Conservation (phyloP, 1,140 invertebrate species). For the Lineus longissimus region DNA sequence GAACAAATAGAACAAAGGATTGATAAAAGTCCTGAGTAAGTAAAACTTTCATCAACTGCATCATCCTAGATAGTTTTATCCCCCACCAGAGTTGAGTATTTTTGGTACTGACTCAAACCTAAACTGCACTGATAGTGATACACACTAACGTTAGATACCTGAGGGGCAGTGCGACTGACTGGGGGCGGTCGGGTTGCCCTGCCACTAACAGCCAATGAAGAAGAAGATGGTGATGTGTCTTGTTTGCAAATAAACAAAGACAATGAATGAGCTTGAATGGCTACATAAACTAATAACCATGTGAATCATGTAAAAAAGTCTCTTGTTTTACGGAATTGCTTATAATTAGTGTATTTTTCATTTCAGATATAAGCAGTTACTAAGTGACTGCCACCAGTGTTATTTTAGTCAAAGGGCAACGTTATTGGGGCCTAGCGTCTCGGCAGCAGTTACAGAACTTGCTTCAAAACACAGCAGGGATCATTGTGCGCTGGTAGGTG, state of each 20-base stretch:
- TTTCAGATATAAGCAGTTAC: conserved; percentile 67
- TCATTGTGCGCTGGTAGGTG: conserved; percentile 72
- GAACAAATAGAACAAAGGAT: conserved; percentile 75
- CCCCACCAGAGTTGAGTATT: too few species aligned
- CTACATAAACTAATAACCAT: too few species aligned
- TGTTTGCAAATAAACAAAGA: too few species aligned
- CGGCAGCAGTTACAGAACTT: conserved; percentile 70
- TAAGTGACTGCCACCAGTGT: conserved; percentile 78
- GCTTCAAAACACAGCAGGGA: conserved; percentile 70
- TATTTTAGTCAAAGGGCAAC: conserved; percentile 75
- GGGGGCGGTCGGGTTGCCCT: too few species aligned
- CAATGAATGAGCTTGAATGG: too few species aligned
- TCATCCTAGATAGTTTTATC: too few species aligned
- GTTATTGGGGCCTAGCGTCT: conserved; percentile 72
- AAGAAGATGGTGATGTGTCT: too few species aligned
- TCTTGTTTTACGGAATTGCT: too few species aligned
- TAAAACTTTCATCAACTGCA: conserved; percentile 20
- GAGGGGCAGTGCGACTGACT: too few species aligned
- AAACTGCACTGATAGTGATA: conserved; percentile 5
- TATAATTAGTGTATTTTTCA: conserved; percentile 3
- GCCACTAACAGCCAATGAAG: too few species aligned
- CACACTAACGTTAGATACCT: too few species aligned
- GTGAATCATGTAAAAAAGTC: too few species aligned
- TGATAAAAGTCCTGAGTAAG: conserved; percentile 67
- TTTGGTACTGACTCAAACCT: conserved; percentile 14